These are phyloP conservation scores for Neopipo cinnamomea DNA, from an alignment of 2,113 vertebrate genomes.

Conservation along the genomic window DNA sequence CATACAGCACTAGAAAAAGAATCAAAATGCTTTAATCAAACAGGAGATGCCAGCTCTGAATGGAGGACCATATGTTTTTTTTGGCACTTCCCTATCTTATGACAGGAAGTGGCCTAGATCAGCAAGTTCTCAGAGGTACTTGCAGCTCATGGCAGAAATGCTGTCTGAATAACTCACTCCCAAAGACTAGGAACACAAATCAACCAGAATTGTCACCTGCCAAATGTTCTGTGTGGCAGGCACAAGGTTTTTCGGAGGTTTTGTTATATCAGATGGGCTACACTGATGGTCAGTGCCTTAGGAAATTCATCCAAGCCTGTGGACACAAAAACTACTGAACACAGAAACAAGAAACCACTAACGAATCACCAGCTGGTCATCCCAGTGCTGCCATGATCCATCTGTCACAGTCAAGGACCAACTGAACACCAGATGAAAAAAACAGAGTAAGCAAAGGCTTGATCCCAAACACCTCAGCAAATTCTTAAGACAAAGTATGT, in stretches of 20 bases:
- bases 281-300: neutral
- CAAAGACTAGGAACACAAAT: neutral
- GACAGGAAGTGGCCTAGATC: neutral
- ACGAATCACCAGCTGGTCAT: neutral
- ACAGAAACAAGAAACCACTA: neutral
- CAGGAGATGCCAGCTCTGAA: neutral
- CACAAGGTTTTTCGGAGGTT: neutral
- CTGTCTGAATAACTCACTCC: neutral
- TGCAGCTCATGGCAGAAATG: neutral
- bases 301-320: neutral
- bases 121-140: neutral
- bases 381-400: neutral
- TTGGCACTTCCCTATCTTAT: conserved; percentile 33
- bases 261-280: neutral
- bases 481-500: neutral
- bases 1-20: neutral
- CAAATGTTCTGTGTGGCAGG: neutral
- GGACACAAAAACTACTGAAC: neutral
- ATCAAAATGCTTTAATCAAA: neutral
- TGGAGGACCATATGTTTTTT: fast-evolving
- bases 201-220: neutral
- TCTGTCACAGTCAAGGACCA: neutral
- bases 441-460: neutral
- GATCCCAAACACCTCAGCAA: neutral
- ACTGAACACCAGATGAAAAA: neutral